Evolutionary conservation across 2,797 vertebrate species (phyloP), one percentile per base, ranked within the genome.

Genomic region (Bufotes viridis): DNA sequence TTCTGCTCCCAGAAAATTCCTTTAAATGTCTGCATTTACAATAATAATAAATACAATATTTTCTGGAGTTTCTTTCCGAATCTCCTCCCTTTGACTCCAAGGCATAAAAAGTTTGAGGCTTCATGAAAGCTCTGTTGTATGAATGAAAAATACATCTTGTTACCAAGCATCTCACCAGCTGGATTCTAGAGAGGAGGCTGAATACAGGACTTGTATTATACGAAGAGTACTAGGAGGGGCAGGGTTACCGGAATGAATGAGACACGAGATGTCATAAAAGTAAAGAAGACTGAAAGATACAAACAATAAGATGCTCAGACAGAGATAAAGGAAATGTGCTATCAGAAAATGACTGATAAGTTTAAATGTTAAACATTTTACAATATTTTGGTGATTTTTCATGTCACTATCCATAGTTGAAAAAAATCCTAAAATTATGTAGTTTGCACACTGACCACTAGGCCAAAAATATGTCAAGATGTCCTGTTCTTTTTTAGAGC

Each of bases 131-230:
- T 26, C 82, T 72, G 78, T 89, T 89, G 87, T 88, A 65, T 76
- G 78, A 63, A 81, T 63, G 26, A 82, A 85, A 88, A 89, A 86
- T 74, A 82, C 83, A 78, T 81, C 69, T 67, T 85, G 87, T 88
- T 89, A 74, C 85, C 76, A 81, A 89, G 49, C 67, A 42, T 42
- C 74, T 26, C 78, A 75, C 3, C 83, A 86, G 84, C 87, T 89
- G 87, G 83, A 69, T 81, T 60, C 78, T 42, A 51, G 22, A 86
- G 42, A 60, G 22, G 76, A n/a, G 34, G 7, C 60, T 82, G 88
- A 89, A 89, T 86, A 69, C 84, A 89, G 88, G 34, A 82, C 72
- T 89, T 86, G 78, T 81, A 78, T 86, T 89, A 78, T 86, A 60
- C 70, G 70, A 75, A 22, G 85, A 51, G 76, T 9, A 55, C 49